Evolutionary conservation across 2,797 vertebrate genomes (phyloP).

Genomic region (Aotus griseimembra): DNA sequence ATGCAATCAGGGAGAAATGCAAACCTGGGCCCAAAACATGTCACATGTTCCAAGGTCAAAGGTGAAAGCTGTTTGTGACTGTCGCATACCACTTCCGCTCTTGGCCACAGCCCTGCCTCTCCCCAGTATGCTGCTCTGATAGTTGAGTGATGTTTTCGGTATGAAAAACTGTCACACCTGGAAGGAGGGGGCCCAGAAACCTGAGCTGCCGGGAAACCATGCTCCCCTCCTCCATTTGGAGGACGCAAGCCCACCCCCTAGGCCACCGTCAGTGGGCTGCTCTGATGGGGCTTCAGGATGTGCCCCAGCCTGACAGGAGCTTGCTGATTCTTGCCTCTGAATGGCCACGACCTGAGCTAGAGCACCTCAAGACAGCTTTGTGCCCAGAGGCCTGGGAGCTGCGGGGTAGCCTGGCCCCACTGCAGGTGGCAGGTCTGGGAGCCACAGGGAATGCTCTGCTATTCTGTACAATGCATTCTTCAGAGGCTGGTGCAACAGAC

Average conservation of each 20-base stretch:
- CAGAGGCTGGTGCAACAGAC: neutral
- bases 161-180: neutral
- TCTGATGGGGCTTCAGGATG: neutral
- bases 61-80: neutral
- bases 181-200: neutral
- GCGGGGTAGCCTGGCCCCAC: neutral
- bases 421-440: neutral
- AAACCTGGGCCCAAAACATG: neutral
- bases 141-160: neutral
- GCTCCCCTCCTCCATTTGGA: neutral
- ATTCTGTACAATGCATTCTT: rapidly evolving
- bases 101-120: neutral
- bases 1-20: neutral
- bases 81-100: rapidly evolving
- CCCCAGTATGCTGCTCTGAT: neutral
- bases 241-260: neutral
- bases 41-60: rapidly evolving
- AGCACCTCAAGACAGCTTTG: neutral
- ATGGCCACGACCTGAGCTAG: neutral
- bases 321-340: neutral
- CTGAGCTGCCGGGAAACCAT: neutral
- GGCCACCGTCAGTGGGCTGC: rapidly evolving
- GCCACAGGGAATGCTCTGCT: neutral
- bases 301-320: neutral
- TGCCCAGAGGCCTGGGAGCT: neutral